Conservation (phyloP, 1,140 invertebrate genomes). For the Caerostris extrusa region DNA sequence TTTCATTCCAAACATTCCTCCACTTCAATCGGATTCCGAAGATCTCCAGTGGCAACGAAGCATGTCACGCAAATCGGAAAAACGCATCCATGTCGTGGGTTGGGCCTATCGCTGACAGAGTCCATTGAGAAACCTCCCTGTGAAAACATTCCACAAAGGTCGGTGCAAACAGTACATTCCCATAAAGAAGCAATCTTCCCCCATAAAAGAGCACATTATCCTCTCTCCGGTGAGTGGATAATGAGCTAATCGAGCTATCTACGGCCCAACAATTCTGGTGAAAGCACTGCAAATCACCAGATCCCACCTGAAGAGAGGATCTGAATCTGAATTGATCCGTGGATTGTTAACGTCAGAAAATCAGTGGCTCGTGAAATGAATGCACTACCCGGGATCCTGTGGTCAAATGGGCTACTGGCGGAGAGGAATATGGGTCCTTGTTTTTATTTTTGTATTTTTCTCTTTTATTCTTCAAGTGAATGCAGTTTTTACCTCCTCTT, state of each 20-base stretch:
- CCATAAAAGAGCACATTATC: constrained; percentile 5
- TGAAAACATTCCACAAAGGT: neutral
- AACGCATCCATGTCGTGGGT: neutral
- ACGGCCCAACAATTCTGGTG: neutral
- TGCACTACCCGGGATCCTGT: neutral
- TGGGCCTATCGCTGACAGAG: neutral
- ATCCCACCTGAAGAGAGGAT: constrained; percentile 55
- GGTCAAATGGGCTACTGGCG: constrained; percentile 32
- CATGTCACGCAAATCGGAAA: neutral
- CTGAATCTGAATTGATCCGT: neutral
- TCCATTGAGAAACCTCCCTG: neutral
- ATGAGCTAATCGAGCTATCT: constrained; percentile 36
- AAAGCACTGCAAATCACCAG: neutral
- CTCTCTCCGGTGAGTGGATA: neutral
- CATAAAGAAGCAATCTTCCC: neutral
- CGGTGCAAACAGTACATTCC: constrained; percentile 6
- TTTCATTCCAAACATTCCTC: neutral
- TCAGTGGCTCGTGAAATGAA: constrained; percentile 61
- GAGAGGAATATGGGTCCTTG: constrained; percentile 25
- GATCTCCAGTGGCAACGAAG: neutral
- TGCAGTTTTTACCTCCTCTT: neutral
- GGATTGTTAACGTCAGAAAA: neutral
- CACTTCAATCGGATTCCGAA: neutral
- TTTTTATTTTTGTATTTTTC: neutral
- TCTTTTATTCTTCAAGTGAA: neutral